A percentile compares a stretch with the other conserved stretches of the same genome.
These are phyloP conservation scores for Apodemia zela DNA, from an alignment of 2,888 invertebrate genomes.

Conservation along the genomic window DNA sequence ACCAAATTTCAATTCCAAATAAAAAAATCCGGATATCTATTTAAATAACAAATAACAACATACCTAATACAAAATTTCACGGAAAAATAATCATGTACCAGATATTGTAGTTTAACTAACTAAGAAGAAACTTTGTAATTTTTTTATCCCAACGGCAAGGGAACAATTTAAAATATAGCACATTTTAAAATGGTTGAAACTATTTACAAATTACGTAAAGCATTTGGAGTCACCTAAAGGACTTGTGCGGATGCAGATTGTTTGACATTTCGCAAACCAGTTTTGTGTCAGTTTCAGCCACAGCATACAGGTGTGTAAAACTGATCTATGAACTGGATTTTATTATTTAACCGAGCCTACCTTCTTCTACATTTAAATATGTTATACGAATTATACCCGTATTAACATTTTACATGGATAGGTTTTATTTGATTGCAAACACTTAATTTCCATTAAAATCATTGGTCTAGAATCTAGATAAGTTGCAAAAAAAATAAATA, in stretches of 20 bases:
- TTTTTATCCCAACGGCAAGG: no score
- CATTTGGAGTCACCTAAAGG: constrained; percentile 37
- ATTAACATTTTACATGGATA: neutral
- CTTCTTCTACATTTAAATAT: neutral
- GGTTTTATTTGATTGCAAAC: neutral
- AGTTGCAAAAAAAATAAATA: no score
- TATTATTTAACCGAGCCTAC: constrained; percentile 10
- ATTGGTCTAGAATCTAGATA: no score
- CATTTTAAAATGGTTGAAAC: neutral
- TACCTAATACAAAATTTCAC: no score
- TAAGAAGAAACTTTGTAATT: no score
- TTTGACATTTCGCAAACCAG: constrained; percentile 56
- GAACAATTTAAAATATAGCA: neutral
- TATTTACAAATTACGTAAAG: constrained; percentile 36
- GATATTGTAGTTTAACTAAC: no score
- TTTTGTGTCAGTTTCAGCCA: constrained; percentile 42
- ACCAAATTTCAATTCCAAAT: no score
- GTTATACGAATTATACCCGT: neutral
- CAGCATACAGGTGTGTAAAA: constrained; percentile 38
- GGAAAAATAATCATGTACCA: no score
- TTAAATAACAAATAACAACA: no score
- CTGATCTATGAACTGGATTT: constrained; percentile 18
- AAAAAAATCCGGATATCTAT: no score
- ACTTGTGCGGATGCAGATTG: constrained; percentile 36
- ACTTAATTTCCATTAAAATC: no score